Base-by-base conservation (phyloP, 2,797 vertebrate species). In the Gallirallus australis region DNA sequence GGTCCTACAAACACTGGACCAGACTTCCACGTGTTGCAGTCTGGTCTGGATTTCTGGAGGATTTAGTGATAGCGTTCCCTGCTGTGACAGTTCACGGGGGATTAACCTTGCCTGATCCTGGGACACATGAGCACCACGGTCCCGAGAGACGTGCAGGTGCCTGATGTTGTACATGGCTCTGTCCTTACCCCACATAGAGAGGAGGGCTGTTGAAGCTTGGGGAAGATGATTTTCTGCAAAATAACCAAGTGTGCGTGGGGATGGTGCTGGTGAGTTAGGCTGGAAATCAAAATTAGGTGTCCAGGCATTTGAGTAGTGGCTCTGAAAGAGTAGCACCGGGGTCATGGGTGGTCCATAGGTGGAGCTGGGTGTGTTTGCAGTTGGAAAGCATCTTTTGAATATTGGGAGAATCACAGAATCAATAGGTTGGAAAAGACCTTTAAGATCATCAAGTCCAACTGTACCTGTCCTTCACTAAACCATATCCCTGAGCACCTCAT, bases 21-120 rank as follows among this genome's bases (percentile, higher is more conserved):
- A 78, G 66, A 59, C 42, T 70, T 65, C 30, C 52, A 53, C 0
- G 1, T 82, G 69, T 59, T 83, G 66, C 40, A 25, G 5, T 30
- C 65, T 91, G 87, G 54, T 12, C 54, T 94, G 59, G 68, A 6
- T 56, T 92, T 93, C 68, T 65, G 73, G 40, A 76, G 60, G 57
- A 47, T 84, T 91, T 84, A 52, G 24, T 79, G 60, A 53, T 94
- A 24, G 72, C 1, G 2, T 68, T 88, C 31, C 79, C n/a, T 1
- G 2, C 65, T 63, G 60, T 0, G 17, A 31, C 3, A 10, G 27
- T 63, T 86, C 13, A 2, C 1, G 7, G 66, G 37, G n/a, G 39
- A 84, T 93, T 94, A 66, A 72, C 59, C 23, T 89, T 76, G 42
- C 35, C 59, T 83, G 66, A 73, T 93, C 50, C 66, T 88, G 33